Evolutionary conservation across 2,797 vertebrate species (phyloP).

Genomic region (Bufotes viridis): DNA sequence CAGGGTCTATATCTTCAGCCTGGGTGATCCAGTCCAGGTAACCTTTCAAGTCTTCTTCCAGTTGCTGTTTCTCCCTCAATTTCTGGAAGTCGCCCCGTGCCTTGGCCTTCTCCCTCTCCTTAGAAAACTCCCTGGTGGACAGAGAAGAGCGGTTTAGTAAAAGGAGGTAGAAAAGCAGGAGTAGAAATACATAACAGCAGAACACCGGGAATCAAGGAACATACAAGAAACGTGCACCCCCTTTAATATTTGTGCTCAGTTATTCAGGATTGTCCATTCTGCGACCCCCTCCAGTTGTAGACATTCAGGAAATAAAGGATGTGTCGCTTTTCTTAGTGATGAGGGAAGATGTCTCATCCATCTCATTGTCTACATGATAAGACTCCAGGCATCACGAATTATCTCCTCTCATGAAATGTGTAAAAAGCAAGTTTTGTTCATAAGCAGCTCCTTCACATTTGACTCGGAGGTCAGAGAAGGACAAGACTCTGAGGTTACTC

Average conservation of each 20-base stretch:
- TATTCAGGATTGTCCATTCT: too few relatives aligned
- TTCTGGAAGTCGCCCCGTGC: constrained; percentile 98
- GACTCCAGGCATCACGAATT: not conserved
- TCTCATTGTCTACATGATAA: not conserved
- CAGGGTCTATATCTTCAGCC: constrained; percentile 97
- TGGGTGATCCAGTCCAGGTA: constrained; percentile 99
- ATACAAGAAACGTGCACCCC: too few relatives aligned
- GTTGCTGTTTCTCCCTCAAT: constrained; percentile 94
- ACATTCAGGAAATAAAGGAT: not conserved
- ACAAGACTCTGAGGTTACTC: not conserved
- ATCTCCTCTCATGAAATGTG: not conserved
- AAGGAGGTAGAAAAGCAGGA: not conserved
- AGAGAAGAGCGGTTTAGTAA: not conserved
- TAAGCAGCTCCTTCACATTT: not conserved
- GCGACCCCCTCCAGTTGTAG: too few relatives aligned
- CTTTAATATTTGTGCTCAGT: not conserved
- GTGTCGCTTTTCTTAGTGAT: not conserved
- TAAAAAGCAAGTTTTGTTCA: not conserved
- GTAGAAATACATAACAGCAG: not conserved
- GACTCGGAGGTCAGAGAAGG: not conserved
- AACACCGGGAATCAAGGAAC: not conserved
- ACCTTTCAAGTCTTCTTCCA: constrained; percentile 95
- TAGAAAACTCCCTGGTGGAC: constrained; percentile 92
- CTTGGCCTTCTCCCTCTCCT: constrained; percentile 98
- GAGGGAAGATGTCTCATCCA: not conserved